phyloP scores from a whole-genome alignment of 2,797 vertebrate genomes.

The Schizothorax lantsangensis region DNA sequence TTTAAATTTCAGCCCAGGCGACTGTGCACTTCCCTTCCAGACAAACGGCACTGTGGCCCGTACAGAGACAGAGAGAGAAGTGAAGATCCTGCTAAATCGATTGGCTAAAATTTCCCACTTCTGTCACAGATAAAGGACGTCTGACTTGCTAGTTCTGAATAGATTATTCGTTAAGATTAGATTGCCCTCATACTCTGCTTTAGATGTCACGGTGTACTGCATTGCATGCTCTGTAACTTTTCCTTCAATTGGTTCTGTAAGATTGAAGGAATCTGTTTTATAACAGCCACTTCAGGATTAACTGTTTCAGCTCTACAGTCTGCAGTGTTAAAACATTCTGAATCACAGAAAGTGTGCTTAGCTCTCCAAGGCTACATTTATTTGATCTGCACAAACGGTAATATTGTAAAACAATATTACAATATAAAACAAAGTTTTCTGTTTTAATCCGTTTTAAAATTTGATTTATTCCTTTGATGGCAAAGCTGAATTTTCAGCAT shows the following conservation, averaged over 20 bases:
- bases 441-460: neutral
- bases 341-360: neutral
- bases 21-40: neutral
- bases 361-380: neutral
- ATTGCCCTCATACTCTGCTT: neutral
- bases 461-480: neutral
- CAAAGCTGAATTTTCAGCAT: neutral
- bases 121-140: conserved; percentile 1
- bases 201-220: conserved; percentile 12
- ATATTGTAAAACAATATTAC: neutral
- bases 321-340: neutral
- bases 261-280: neutral
- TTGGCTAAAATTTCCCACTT: neutral
- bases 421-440: no score
- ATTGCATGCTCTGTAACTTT: neutral
- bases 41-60: neutral
- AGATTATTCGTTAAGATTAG: conserved; percentile 15
- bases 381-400: neutral
- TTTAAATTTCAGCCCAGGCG: conserved; percentile 55
- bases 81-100: conserved; percentile 1
- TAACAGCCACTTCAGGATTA: neutral
- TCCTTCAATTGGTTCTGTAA: conserved; percentile 9
- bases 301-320: neutral
- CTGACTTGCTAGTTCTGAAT: neutral
- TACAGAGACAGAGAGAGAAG: neutral